Base-by-base conservation (phyloP, 2,797 vertebrate species). In the Heterohyrax brucei region DNA sequence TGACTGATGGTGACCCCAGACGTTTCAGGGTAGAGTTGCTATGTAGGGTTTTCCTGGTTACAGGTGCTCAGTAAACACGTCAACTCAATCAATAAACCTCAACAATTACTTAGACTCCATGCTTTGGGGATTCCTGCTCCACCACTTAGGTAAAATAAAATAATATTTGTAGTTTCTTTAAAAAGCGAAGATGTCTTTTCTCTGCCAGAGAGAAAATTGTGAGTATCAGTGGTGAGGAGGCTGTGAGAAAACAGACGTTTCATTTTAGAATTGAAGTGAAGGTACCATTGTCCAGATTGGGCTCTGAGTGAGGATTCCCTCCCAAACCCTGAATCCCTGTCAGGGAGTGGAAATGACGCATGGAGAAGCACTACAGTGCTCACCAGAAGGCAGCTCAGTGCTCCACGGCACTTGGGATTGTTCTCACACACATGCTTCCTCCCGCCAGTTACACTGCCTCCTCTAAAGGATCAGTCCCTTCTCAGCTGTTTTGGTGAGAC, bases 231-330 rank as follows among this genome's bases (percentile, higher is more conserved):
- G 44, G 77, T 26, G 48, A 66, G 44, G 64, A 91, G 62, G 50
- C 33, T 33, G 22, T 64, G 81, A 85, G 96, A 70, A 89, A 87
- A 50, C 13, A 9, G 21, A 3, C 8, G 3, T 83, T 93, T 77
- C 66, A 62, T n/a, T 76, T 90, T 22, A 18, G 62, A 48, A 44
- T 92, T 85, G 82, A 44, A 89, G 95, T n/a, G 77, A 73, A 92
- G 81, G 68, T 56, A 66, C 87, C 61, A 30, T 9, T 18, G 39
- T 59, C 53, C 26, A n/a, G 21, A 3, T 2, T 5, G 26, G n/a
- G 39, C 62, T 24, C 30, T 24, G 50, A 14, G 30, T 39, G 48
- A 48, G 2, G 3, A 62, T 78, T n/a, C 22, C 39, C 44, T 3
- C 22, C 33, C 46, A 3, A n/a, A 46, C 59, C 16, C 0, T 1